Evolutionary conservation across 2,888 invertebrate genomes (phyloP).

Genomic region (Aproaerema taeniolella): DNA sequence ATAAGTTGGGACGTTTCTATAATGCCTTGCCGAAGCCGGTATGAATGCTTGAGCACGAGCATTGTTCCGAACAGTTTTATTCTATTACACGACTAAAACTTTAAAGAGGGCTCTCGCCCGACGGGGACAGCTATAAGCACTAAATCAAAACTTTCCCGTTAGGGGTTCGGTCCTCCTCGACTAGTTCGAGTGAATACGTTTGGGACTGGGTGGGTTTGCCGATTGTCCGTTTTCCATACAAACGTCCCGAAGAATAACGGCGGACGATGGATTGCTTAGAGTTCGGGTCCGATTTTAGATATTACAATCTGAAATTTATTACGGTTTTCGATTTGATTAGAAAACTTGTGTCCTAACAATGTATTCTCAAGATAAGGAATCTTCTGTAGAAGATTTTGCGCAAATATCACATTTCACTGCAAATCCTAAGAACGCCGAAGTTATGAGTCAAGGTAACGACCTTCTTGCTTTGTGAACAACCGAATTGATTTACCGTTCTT

Average conservation of each 20-base stretch:
- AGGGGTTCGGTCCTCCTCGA: slow-evolving; percentile 42
- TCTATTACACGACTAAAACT: slow-evolving; percentile 70
- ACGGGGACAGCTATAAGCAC: slow-evolving; percentile 69
- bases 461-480: too few species aligned
- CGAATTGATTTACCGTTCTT: too few species aligned
- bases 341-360: slow-evolving; percentile 4
- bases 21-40: slow-evolving; percentile 38
- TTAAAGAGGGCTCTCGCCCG: slow-evolving; percentile 61
- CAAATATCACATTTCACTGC: too few species aligned
- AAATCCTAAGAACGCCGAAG: too few species aligned
- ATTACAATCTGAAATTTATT: slow-evolving; percentile 13
- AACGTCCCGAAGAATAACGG: slow-evolving; percentile 43
- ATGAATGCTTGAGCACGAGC: slow-evolving; percentile 55
- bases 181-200: slow-evolving; percentile 59
- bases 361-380: slow-evolving; percentile 4
- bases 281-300: slow-evolving; percentile 11
- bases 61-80: slow-evolving; percentile 70
- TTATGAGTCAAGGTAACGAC: not conserved
- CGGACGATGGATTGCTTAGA: slow-evolving; percentile 32
- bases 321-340: slow-evolving; percentile 12
- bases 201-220: slow-evolving; percentile 39
- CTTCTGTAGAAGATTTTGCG: too few species aligned
- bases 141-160: slow-evolving; percentile 74
- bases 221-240: slow-evolving; percentile 50
- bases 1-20: slow-evolving; percentile 52